phyloP scores from a whole-genome alignment of 2,113 vertebrate genomes.

The Caloenas nicobarica region DNA sequence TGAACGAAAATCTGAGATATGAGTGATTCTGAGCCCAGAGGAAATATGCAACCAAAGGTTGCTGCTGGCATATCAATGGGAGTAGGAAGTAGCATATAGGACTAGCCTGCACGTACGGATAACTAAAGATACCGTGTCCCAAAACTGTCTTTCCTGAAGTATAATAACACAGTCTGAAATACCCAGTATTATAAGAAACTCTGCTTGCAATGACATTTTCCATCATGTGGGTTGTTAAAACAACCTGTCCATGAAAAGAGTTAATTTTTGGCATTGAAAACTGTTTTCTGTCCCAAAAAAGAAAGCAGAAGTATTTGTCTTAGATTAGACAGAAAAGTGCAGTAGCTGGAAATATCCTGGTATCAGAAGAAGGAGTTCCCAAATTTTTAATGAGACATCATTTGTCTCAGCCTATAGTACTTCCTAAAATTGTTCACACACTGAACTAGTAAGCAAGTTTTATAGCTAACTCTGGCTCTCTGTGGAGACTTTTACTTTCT shows the following conservation, averaged over 20 bases:
- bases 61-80: rapidly evolving
- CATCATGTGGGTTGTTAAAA: background rate
- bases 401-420: background rate
- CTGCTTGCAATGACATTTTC: background rate
- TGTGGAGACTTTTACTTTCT: background rate
- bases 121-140: background rate
- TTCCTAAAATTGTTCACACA: background rate
- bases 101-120: background rate
- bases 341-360: background rate
- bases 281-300: background rate
- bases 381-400: background rate
- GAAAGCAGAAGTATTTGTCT: background rate
- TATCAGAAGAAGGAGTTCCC: background rate
- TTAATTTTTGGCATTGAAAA: background rate
- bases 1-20: background rate
- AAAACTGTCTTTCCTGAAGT: background rate
- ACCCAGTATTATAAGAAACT: background rate
- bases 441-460: background rate
- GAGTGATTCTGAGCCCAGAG: background rate
- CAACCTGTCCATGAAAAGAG: background rate
- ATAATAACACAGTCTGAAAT: background rate
- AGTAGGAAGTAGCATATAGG: background rate
- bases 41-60: background rate
- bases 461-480: background rate
- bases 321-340: background rate